Percentiles rank a stretch among this genome's conserved stretches.
These are phyloP conservation scores for Drosophila ercepeae DNA, from an alignment of 1,140 invertebrate species.

Conservation along the genomic window DNA sequence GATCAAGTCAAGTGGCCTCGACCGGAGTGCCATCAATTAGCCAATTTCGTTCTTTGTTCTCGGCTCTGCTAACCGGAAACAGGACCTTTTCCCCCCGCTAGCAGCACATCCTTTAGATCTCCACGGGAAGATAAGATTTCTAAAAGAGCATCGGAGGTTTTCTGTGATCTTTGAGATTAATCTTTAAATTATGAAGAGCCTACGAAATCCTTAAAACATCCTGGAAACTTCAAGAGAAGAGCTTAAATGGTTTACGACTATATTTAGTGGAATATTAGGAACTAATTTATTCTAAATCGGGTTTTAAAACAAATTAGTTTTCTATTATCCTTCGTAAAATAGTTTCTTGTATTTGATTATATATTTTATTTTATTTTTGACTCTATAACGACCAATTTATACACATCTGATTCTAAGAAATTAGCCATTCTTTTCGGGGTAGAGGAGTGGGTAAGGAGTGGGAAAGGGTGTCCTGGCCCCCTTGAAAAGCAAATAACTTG, in stretches of 20 bases:
- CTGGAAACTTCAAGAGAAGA: too few species aligned
- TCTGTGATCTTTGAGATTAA: neutral
- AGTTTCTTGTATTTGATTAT: neutral
- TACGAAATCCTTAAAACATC: too few species aligned
- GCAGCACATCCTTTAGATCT: slow-evolving; percentile 15
- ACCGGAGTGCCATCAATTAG: slow-evolving; percentile 67
- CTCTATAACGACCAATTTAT: slow-evolving; percentile 42
- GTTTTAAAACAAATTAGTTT: neutral
- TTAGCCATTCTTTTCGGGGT: neutral
- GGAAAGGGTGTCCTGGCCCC: neutral
- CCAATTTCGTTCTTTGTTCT: slow-evolving; percentile 40
- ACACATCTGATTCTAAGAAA: slow-evolving; percentile 23
- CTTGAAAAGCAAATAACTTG: slow-evolving; percentile 18
- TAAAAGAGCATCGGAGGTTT: neutral
- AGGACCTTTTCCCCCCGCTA: slow-evolving; percentile 10
- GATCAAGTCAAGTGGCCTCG: slow-evolving; percentile 69
- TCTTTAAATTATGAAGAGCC: too few species aligned
- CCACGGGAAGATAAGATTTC: slow-evolving; percentile 3
- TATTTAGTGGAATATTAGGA: too few species aligned
- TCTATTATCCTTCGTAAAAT: neutral
- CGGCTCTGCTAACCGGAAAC: neutral
- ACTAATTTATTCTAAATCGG: too few species aligned
- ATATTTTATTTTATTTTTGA: neutral
- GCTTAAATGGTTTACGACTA: too few species aligned
- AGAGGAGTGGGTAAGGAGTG: neutral